Evolutionary conservation across 2,113 vertebrate species (phyloP), one percentile per base, ranked within the genome.

Genomic region (Crotophaga sulcirostris): DNA sequence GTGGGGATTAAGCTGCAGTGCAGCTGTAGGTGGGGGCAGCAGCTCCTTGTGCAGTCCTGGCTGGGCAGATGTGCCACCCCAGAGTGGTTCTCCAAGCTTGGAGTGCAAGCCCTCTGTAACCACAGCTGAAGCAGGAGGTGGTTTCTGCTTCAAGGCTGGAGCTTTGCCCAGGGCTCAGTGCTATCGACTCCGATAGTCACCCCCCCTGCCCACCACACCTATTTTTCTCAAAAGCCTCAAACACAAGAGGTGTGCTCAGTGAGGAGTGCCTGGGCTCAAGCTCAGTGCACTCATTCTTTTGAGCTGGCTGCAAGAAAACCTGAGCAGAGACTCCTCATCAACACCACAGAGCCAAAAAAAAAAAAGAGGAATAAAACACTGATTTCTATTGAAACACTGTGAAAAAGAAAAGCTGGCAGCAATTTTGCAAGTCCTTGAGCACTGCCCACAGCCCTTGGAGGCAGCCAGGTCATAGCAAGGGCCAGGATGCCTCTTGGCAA

Each of bases 41-140:
- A 21, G 24, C 28, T 36, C 79, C 56, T 38, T 1, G 0, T 0
- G 28, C 3, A 0, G 10, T 24, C 31, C 45, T 73, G 68, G 6
- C 15, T 12, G 3, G 45, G 40, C 31, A 36, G 63, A 7, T 20
- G 23, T 19, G 40, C 58, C 45, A 3, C 8, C 40, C 29, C 52
- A 42, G 42, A 26, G 51, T 15, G 21, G 16, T 15, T 59, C 28
- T 23, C 47, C 59, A 2, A 0, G 28, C 56, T 45, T 15, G 25
- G 38, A 34, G 8, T 5, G 8, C 45, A 72, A 56, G 33, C n/a
- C 36, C 24, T 45, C 42, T 63, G 56, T 19, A 33, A 55, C 11
- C 88, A 40, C 14, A 3, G 0, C 56, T 11, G 25, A 44, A 69
- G 54, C 36, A 40, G 47, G 26, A 51, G 3, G 0, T 2, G 19